These are phyloP conservation scores for Chrysotoxum bicinctum DNA, from an alignment of 2,888 invertebrate species.

Conservation along the genomic window DNA sequence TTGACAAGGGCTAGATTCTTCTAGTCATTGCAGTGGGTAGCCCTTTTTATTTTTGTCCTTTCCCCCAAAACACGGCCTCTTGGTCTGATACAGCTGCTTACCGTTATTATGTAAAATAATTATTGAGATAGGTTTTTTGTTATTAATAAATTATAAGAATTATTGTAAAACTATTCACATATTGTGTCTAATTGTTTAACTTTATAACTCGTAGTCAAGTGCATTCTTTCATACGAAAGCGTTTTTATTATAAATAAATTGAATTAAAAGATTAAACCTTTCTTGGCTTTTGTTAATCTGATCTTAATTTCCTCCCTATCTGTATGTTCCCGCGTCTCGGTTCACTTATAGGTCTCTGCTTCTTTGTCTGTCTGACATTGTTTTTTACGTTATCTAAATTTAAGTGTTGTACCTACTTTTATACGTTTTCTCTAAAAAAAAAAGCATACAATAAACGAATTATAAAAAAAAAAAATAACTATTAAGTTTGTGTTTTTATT, in stretches of 20 bases:
- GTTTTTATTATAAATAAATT: slow-evolving; percentile 12
- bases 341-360: slow-evolving; percentile 3
- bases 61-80: slow-evolving; percentile 47
- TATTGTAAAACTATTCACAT: slow-evolving; percentile 54
- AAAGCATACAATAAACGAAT: slow-evolving; percentile 57
- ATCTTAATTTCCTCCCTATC: not conserved
- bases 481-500: slow-evolving; percentile 32
- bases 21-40: slow-evolving; percentile 79
- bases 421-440: slow-evolving; percentile 37
- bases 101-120: slow-evolving; percentile 66
- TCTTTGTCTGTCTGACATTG: slow-evolving; percentile 37
- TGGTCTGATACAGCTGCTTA: slow-evolving; percentile 35
- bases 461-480: slow-evolving; percentile 37
- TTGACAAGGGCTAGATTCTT: slow-evolving; percentile 81
- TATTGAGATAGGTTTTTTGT: slow-evolving; percentile 69
- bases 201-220: slow-evolving; percentile 21
- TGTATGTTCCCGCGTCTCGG: not conserved
- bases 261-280: slow-evolving; percentile 6
- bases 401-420: slow-evolving; percentile 64
- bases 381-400: slow-evolving; percentile 44
- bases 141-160: slow-evolving; percentile 71
- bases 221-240: not conserved
- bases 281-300: slow-evolving; percentile 21
- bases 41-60: slow-evolving; percentile 34
- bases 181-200: slow-evolving; percentile 51